Base-by-base conservation (phyloP, 1,140 invertebrate genomes). In the Brachionus koreanus region DNA sequence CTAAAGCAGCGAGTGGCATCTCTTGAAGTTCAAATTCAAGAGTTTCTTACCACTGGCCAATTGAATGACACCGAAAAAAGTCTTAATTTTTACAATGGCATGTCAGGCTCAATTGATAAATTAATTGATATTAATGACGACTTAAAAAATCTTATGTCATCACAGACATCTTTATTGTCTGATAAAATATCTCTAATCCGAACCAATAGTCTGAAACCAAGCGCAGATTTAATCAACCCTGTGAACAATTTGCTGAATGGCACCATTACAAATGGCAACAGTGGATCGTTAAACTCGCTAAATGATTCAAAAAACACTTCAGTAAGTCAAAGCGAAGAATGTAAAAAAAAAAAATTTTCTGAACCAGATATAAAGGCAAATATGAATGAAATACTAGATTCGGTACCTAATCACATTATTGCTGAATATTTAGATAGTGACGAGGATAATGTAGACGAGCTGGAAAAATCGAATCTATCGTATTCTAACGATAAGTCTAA, bases 1-100 rank as follows among this genome's bases (percentile, higher is more conserved):
- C 90, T 98, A 13, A 94, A 93, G 83, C 95, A 97, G 85, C 95
- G 95, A 89, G 95, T 98, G 83, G 96, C 95, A 7, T 91, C 94
- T 85, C 91, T 98, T 82, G 95, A 98, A 90, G 57, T 82, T 69
- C 79, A 82, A 65, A 42, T 82, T 16, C 77, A 82, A 65, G 77
- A 82, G 16, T 35, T 82, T 29, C 23, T 82, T n/a, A 82, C 77
- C 19, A 46, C 52, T 35, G 77, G 77, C 42, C 77, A 82, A 35
- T 5, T 82, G 19, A 82, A 65, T 46, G 77, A 82, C 16, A 82
- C 49, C 1, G 76, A 35, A 57, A 79, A 79, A 39, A 61, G 57
- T 39, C n/a, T 79, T 10, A 35, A 79, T 29, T 42, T 79, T 49
- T 79, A 79, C 25, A 79, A 79, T 43, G 76, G 76, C 39, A 74